phyloP scores from a whole-genome alignment of 2,113 vertebrate species.

The Syngnathus scovelli region DNA sequence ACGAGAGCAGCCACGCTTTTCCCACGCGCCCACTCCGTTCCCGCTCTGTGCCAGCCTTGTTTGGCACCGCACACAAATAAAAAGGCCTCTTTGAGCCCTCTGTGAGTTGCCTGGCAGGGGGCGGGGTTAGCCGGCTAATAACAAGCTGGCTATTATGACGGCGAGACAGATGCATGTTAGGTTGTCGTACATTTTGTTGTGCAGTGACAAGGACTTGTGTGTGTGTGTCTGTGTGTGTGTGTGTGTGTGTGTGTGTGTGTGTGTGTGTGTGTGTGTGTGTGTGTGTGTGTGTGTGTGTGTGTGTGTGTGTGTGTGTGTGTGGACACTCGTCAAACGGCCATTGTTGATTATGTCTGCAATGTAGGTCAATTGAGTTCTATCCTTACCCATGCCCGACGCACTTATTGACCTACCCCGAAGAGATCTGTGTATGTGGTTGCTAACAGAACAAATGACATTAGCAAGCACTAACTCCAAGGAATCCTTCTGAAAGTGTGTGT shows the following conservation, averaged over 20 bases:
- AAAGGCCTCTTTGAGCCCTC: slow-evolving; percentile 55
- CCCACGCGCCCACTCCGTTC: slow-evolving; percentile 60
- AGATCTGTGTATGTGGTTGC: not conserved
- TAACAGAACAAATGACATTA: not conserved
- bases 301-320: slow-evolving; percentile 31
- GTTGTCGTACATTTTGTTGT: slow-evolving; percentile 34
- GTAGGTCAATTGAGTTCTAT: slow-evolving; percentile 58
- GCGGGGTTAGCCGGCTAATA: slow-evolving; percentile 27
- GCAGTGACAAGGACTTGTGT: slow-evolving; percentile 41
- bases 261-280: slow-evolving; percentile 35
- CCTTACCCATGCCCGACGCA: slow-evolving; percentile 22
- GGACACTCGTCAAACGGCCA: slow-evolving; percentile 42
- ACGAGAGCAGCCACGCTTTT: slow-evolving; percentile 54
- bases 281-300: slow-evolving; percentile 17
- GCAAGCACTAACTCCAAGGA: too few relatives aligned
- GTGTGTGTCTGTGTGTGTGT: slow-evolving; percentile 32
- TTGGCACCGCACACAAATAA: slow-evolving; percentile 44
- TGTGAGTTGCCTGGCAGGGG: slow-evolving; percentile 44
- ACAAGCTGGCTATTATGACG: slow-evolving; percentile 54
- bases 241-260: slow-evolving; percentile 25
- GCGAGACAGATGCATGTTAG: slow-evolving; percentile 51
- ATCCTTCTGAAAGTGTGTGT: too few relatives aligned
- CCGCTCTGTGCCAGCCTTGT: slow-evolving; percentile 58
- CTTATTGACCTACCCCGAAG: slow-evolving; percentile 39
- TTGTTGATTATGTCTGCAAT: slow-evolving; percentile 59